Evolutionary conservation across 2,113 vertebrate genomes (phyloP), one percentile per base, ranked within the genome.

Genomic region (Tiliqua scincoides): DNA sequence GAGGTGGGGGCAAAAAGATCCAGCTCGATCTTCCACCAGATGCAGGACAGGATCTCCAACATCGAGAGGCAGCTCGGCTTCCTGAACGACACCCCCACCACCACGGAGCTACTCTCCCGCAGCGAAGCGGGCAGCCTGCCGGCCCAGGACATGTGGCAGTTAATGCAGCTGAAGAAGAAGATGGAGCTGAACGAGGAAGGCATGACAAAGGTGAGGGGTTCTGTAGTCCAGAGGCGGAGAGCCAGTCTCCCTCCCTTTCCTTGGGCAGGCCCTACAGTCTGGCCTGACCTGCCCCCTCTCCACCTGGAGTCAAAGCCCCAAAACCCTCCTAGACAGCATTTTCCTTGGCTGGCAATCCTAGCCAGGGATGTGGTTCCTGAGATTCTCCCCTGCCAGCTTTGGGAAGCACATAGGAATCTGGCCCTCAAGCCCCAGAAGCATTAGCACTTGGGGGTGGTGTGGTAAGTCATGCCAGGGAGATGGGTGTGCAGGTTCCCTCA

Each of bases 111-210:
- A 40, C 79, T 92, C 6, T 85, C 86, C 8, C 75, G 48, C 35
- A 95, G 90, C 57, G 63, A 90, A 0, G 76, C 84, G 0, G 0
- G 5, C 0, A 20, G 12, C 30, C 84, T 20, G 75, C 94, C 93
- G 0, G 76, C 79, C 0, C 25, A 89, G 48, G 88, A 93, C 1
- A 72, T 94, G 35, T 91, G 91, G 92, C 89, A 94, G 20, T 65
- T 92, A 1, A 92, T 93, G 74, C 95, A 91, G 90, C 85, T 96
- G 85, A 91, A 54, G 54, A 95, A 94, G 90, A 94, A 89, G 67
- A 71, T 94, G 43, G 95, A 96, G 27, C 73, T 77, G 40, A 90
- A 92, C 0, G 94, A 96, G 76, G 93, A 95, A 77, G 90, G 87
- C 10, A 75, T 75, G 6, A 73, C 25, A 0, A 96, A 95, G 94